These are phyloP conservation scores for Philopedon plagiatum DNA, from an alignment of 2,888 invertebrate species.

Conservation along the genomic window DNA sequence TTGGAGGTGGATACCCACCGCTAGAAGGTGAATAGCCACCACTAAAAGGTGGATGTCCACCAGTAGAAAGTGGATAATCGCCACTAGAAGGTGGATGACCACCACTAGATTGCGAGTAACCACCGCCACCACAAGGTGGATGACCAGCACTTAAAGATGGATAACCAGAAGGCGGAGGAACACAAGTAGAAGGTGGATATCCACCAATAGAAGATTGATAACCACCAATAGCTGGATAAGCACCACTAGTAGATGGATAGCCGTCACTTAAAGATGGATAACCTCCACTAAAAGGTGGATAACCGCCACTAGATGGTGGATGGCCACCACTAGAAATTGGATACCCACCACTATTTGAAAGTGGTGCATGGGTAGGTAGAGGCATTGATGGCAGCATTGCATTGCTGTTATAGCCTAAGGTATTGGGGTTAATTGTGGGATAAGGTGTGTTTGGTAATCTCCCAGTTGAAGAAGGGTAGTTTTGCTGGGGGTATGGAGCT, in stretches of 20 bases:
- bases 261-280: constrained; percentile 32
- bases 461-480: constrained; percentile 55
- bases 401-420: constrained; percentile 70
- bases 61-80: constrained; percentile 50
- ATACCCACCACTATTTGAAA: constrained; percentile 62
- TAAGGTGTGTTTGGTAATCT: constrained; percentile 60
- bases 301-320: constrained; percentile 44
- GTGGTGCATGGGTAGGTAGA: constrained; percentile 61
- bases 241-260: constrained; percentile 47
- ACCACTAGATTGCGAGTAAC: too few relatives aligned
- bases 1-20: constrained; percentile 50
- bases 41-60: constrained; percentile 44
- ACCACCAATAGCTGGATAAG: too few relatives aligned
- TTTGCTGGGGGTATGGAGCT: constrained; percentile 58
- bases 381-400: constrained; percentile 71
- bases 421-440: constrained; percentile 63
- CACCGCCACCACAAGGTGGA: too few relatives aligned
- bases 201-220: too few relatives aligned
- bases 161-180: too few relatives aligned
- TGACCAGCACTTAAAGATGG: too few relatives aligned
- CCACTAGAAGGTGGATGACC: constrained; percentile 50
- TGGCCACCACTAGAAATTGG: constrained; percentile 50
- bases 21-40: constrained; percentile 15
- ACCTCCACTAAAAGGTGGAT: constrained; percentile 38
- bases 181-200: too few relatives aligned